Percentiles rank a stretch among this genome's conserved stretches.
phyloP scores from a whole-genome alignment of 2,888 invertebrate species.

The Synanthedon tipuliformis region DNA sequence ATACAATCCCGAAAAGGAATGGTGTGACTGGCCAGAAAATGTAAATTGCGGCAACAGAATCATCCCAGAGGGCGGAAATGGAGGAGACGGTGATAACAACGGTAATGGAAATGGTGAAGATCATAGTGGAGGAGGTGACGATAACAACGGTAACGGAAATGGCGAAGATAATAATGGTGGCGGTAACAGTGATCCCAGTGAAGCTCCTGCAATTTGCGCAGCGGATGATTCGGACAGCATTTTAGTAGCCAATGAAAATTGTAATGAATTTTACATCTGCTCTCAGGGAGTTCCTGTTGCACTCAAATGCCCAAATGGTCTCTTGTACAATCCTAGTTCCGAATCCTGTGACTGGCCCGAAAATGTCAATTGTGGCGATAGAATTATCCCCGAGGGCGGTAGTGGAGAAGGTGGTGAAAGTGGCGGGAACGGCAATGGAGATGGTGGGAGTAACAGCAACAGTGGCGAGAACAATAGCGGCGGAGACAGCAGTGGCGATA shows the following conservation, averaged over 20 bases:
- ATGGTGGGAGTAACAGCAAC: background rate
- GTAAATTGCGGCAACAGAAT: conserved; percentile 20
- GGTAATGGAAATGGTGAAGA: background rate
- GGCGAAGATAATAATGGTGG: conserved; percentile 9
- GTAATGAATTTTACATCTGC: conserved; percentile 27
- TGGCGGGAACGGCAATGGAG: conserved; percentile 6
- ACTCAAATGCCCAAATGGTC: conserved; percentile 12
- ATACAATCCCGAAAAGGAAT: conserved; percentile 16
- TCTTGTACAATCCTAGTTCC: conserved; percentile 18
- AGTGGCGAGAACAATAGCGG: background rate
- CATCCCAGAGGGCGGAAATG: conserved; percentile 6
- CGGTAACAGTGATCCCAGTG: conserved; percentile 15
- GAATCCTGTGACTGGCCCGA: conserved; percentile 22
- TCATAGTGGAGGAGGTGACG: conserved; percentile 7
- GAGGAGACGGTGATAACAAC: background rate
- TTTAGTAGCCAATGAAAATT: conserved; percentile 25
- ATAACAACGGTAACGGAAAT: conserved; percentile 4
- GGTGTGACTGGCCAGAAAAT: conserved; percentile 23
- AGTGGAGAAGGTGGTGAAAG: conserved; percentile 4
- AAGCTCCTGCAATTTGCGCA: conserved; percentile 22
- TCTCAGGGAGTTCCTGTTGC: conserved; percentile 15
- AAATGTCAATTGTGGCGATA: conserved; percentile 20
- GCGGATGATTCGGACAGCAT: conserved; percentile 15
- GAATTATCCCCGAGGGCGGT: conserved; percentile 11
- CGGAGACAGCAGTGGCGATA: conserved; percentile 10